Percentiles rank a stretch among this genome's conserved stretches.
phyloP scores from a whole-genome alignment of 2,113 vertebrate species.

The Calonectris borealis region DNA sequence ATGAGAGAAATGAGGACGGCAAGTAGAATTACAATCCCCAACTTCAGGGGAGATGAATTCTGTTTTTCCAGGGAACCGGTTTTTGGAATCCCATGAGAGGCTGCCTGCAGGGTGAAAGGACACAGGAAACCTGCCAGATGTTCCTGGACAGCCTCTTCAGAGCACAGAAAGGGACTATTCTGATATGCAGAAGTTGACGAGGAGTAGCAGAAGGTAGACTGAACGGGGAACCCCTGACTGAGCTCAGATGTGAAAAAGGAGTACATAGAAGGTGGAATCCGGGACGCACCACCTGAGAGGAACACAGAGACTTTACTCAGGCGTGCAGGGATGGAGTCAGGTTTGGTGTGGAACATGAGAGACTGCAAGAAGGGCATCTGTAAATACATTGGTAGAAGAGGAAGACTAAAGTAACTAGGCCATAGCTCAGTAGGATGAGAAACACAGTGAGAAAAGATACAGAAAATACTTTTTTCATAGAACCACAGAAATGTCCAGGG shows the following conservation, averaged over 20 bases:
- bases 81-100: not conserved
- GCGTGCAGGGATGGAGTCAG: no score
- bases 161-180: not conserved
- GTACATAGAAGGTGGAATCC: not conserved
- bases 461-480: not conserved
- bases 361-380: not conserved
- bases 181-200: not conserved
- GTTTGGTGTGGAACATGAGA: not conserved
- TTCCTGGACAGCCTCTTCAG: not conserved
- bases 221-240: not conserved
- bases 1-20: not conserved
- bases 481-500: not conserved
- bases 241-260: not conserved
- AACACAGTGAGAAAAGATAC: not conserved
- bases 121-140: not conserved
- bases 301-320: not conserved
- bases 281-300: not conserved
- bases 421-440: not conserved
- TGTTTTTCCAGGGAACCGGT: not conserved
- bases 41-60: not conserved
- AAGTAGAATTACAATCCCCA: not conserved
- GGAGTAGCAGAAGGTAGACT: not conserved
- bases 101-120: not conserved
- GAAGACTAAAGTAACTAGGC: not conserved
- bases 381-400: not conserved